Base-by-base conservation (phyloP, 2,113 vertebrate species). In the Carettochelys insculpta region DNA sequence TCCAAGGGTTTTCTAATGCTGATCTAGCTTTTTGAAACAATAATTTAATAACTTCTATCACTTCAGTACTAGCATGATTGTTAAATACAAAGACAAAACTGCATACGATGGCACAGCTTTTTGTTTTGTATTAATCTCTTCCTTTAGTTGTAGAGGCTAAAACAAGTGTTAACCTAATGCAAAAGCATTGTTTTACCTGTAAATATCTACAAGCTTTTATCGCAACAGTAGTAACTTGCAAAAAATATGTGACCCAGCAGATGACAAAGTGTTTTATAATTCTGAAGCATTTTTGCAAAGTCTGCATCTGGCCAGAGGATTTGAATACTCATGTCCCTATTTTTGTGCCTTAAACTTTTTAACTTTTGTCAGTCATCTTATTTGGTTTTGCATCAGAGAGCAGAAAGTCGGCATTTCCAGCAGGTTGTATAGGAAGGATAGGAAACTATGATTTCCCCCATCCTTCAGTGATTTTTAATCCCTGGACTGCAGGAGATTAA, bases 71-170 rank as follows among this genome's bases (percentile, higher is more conserved):
- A 80, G 51, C 79, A 95, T 89, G 93, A 94, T 94, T 95, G 95
- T 97, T 94, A 94, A 94, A 95, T 94, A 86, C 92, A 95, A 92
- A 86, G 92, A 25, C 45, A 25, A 75, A 75, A 45, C 24, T 75
- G 25, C 25, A 27, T 75, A 16, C 14, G 12, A 43, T 45, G 71
- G 43, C 89, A 87, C 48, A 94, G 90, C 58, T 90, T 96, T 92
- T 82, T 78, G 6, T 71, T 68, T 93, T 88, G 61, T 96, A 94
- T 92, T 97, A 95, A 89, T 94, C 90, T 68, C 31, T 90, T 89
- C 34, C 51, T 89, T 14, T 97, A 97, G 95, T 94, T 95, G 88
- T 79, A 87, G 86, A 92, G 86, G 24, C 61, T 80, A 92, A 92
- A 24, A 95, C 80, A 41, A 82, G 87, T 83, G 76, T 89, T 95